phyloP scores from a whole-genome alignment of 2,888 invertebrate genomes.

The Crematogaster levior region DNA sequence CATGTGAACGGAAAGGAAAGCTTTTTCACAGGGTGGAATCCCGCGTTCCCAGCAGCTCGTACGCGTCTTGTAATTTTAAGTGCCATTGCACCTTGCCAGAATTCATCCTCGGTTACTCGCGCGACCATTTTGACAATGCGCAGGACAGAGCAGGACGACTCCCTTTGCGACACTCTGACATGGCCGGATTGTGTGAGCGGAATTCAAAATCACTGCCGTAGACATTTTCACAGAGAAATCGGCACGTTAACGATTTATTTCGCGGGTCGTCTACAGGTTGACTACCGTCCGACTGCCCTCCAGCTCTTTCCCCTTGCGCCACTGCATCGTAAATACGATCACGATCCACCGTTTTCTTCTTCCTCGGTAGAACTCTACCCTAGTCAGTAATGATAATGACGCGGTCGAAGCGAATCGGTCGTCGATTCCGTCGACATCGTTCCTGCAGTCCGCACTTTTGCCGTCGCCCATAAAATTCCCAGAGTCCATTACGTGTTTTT shows the following conservation, averaged over 20 bases:
- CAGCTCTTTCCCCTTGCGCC: not conserved
- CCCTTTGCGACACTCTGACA: slow-evolving; percentile 68
- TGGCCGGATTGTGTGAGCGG: slow-evolving; percentile 67
- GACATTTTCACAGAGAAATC: slow-evolving; percentile 68
- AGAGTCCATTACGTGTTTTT: slow-evolving; percentile 31
- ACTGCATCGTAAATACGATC: slow-evolving; percentile 74
- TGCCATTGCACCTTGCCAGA: slow-evolving; percentile 55
- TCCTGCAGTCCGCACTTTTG: slow-evolving; percentile 30
- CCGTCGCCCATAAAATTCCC: slow-evolving; percentile 23
- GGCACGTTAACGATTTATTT: slow-evolving; percentile 77
- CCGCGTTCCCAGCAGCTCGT: slow-evolving; percentile 60
- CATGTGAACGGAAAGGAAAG: slow-evolving; percentile 39
- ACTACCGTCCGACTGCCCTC: slow-evolving; percentile 48
- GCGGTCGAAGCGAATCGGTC: slow-evolving; percentile 65
- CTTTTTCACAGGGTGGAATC: slow-evolving; percentile 54
- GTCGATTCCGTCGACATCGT: slow-evolving; percentile 53
- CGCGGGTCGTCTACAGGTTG: slow-evolving; percentile 67
- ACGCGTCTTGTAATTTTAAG: slow-evolving; percentile 75
- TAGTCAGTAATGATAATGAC: slow-evolving; percentile 62
- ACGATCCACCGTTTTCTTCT: slow-evolving; percentile 74
- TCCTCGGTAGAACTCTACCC: slow-evolving; percentile 60
- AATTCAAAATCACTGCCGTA: slow-evolving; percentile 67
- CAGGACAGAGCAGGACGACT: slow-evolving; percentile 40
- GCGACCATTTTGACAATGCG: slow-evolving; percentile 30
- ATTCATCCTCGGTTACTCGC: slow-evolving; percentile 24